Percentiles rank a stretch among this genome's conserved stretches.
Conservation (phyloP, 2,888 invertebrate genomes). For the Oscheius sp. region DNA sequence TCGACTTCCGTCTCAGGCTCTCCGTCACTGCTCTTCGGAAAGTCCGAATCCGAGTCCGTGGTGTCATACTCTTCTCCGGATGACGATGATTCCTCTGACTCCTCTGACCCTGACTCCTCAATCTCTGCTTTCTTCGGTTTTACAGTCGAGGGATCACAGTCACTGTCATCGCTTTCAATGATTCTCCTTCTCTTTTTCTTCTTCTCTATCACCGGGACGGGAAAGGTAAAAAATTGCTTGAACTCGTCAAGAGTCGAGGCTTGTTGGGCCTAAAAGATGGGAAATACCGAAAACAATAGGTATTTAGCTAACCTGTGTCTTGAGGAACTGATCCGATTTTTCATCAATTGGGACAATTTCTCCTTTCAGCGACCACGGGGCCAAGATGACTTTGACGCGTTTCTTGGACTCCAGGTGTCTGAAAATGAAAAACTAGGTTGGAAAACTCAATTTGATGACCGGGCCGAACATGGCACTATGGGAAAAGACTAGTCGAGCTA, state of each 20-base stretch:
- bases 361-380: constrained; percentile 64
- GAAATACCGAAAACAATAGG: not conserved
- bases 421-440: constrained; percentile 73
- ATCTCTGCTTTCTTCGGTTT: constrained; percentile 31
- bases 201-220: too few species aligned
- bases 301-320: too few species aligned
- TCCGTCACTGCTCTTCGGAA: not conserved
- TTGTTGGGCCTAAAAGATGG: not conserved
- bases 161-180: constrained; percentile 22
- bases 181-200: not conserved
- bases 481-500: too few species aligned
- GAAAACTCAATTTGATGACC: not conserved
- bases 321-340: too few species aligned
- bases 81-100: not conserved
- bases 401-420: constrained; percentile 76
- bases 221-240: constrained; percentile 41
- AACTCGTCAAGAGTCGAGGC: constrained; percentile 41
- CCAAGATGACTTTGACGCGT: constrained; percentile 56
- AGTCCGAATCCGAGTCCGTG: too few species aligned
- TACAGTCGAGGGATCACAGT: too few species aligned
- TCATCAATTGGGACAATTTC: constrained; percentile 37
- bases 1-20: constrained; percentile 36
- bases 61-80: not conserved
- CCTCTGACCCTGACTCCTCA: too few species aligned
- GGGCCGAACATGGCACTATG: not conserved